Percentiles rank a stretch among this genome's conserved stretches.
Conservation (phyloP, 2,888 invertebrate genomes). For the Brachyptera risi region DNA sequence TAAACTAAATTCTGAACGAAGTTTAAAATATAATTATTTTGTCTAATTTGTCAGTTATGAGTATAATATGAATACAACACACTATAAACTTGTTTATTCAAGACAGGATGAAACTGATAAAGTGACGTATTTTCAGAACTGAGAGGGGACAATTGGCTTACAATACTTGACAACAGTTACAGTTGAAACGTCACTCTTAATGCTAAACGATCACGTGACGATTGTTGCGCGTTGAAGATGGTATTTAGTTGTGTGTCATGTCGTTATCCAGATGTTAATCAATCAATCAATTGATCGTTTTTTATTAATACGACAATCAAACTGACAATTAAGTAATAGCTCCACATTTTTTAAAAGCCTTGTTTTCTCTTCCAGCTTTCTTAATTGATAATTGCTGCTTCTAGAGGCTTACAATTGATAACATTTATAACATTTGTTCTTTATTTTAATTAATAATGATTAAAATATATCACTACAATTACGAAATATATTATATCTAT, state of each 20-base stretch:
- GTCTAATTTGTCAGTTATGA: background rate
- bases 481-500: background rate
- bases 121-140: background rate
- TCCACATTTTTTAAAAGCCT: background rate
- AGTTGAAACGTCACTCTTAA: background rate
- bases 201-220: background rate
- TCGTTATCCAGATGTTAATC: constrained; percentile 30
- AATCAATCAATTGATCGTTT: background rate
- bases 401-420: background rate
- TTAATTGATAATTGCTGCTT: background rate
- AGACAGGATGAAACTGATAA: background rate
- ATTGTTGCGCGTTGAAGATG: background rate
- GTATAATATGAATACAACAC: too few relatives aligned
- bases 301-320: background rate
- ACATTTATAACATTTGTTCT: background rate
- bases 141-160: background rate
- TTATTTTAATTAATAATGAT: constrained; percentile 5
- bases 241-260: constrained; percentile 25
- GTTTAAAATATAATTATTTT: background rate
- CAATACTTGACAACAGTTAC: background rate
- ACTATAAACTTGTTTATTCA: too few relatives aligned
- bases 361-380: background rate
- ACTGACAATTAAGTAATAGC: background rate
- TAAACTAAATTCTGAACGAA: background rate
- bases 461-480: constrained; percentile 15